Conservation (phyloP, 2,888 invertebrate genomes). For the Acanthosepion lycidas region DNA sequence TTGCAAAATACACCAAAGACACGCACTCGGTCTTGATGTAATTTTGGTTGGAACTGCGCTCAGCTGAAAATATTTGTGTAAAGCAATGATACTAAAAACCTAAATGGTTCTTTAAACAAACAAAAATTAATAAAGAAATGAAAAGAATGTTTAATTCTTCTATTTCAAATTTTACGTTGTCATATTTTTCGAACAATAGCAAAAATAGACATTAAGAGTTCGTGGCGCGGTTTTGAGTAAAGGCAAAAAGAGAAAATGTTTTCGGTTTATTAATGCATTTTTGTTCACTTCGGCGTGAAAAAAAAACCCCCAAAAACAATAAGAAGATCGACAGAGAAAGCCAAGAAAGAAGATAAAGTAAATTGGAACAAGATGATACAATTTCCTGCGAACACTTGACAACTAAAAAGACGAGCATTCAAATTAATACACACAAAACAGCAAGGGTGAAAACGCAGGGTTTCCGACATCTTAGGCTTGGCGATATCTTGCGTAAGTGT, state of each 20-base stretch:
- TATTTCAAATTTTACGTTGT: neutral
- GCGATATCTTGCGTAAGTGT: neutral
- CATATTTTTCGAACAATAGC: neutral
- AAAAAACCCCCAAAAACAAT: neutral
- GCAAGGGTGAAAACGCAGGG: neutral
- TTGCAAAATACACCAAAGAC: too few species aligned
- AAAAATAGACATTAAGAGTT: conserved; percentile 3
- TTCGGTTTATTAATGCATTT: neutral
- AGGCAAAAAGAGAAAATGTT: neutral
- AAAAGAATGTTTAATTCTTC: neutral
- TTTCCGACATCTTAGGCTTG: neutral
- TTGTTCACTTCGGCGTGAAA: neutral
- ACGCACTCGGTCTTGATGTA: too few species aligned
- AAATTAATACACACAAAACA: neutral
- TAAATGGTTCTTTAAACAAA: neutral
- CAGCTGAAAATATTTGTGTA: too few species aligned
- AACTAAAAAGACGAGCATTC: neutral
- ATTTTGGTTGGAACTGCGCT: too few species aligned
- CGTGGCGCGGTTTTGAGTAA: neutral
- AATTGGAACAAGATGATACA: conserved; percentile 33
- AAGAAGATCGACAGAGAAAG: neutral
- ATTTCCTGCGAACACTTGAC: neutral
- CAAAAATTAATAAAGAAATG: neutral
- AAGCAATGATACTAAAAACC: too few species aligned
- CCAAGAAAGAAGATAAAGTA: neutral